Base-by-base conservation (phyloP, 2,888 invertebrate genomes). In the Hirtodrosophila histrioides region DNA sequence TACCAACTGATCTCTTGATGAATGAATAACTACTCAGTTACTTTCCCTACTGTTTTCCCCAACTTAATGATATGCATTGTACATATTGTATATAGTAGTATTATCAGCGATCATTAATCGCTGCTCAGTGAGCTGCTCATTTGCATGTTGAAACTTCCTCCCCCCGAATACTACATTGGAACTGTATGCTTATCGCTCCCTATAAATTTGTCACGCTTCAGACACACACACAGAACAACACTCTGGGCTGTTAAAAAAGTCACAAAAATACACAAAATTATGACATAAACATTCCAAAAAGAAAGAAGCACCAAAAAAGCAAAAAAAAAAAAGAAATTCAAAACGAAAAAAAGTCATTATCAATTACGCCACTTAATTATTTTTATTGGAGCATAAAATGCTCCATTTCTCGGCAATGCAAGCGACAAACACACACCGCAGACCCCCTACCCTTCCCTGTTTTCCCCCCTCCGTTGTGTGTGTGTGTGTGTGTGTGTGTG, bases 301-400 rank as follows among this genome's bases (percentile, higher is more conserved):
- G 45, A 36, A 17, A n/a, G 54, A 43, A 45, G 49, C 3, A 23
- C n/a, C n/a, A n/a, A n/a, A n/a, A n/a, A n/a, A n/a, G n/a, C n/a
- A 44, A n/a, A 53, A 67, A 56, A 24, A 50, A 50, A 33, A 49
- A 37, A 40, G 39, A 70, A 55, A 65, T 68, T 69, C 35, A 0
- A 61, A 53, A 53, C 33, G 9, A 80, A 73, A 68, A 75, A 77
- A 65, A 78, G 83, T 77, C 83, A 88, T 84, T 84, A 86, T 88
- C 88, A 84, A 84, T 84, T 84, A 88, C 86, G 83, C 63, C 88
- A 86, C 88, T 88, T 84, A 84, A 84, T 82, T 82, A 82, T 86
- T 88, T 84, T 86, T 88, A 84, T 84, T 84, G 84, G 86, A 84
- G 83, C 88, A 86, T 82, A 85, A 82, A 82, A 87, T 82, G 82